phyloP scores from a whole-genome alignment of 2,797 vertebrate species.

The Zalophus californianus region DNA sequence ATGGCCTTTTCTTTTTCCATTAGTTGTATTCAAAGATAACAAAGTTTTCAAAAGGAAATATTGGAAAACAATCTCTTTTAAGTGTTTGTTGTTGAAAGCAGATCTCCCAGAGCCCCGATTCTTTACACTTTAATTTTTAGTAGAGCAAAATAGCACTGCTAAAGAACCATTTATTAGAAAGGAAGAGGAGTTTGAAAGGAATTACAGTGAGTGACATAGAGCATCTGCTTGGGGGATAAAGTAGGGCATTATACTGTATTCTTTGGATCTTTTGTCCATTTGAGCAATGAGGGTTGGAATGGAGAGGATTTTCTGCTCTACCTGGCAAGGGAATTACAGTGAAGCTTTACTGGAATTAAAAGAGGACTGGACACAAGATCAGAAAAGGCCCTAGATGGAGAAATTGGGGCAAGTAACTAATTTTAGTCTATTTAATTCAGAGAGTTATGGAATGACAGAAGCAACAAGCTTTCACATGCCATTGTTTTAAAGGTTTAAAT shows the following conservation, averaged over 20 bases:
- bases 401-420: neutral
- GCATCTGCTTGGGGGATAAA: neutral
- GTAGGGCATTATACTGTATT: accelerated
- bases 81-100: neutral
- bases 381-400: neutral
- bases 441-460: neutral
- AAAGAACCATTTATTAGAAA: neutral
- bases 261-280: neutral
- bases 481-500: neutral
- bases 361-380: neutral
- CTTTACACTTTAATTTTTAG: neutral
- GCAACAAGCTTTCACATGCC: neutral
- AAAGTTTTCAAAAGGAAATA: neutral
- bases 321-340: neutral
- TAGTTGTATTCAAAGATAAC: neutral
- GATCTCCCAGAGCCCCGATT: neutral
- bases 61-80: neutral
- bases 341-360: neutral
- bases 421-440: neutral
- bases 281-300: neutral
- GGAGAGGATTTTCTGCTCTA: neutral
- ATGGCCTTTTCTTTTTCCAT: neutral
- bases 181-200: neutral
- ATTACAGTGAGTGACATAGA: accelerated
- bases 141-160: neutral